Conservation (phyloP, 2,888 invertebrate genomes). For the Dysmachus trigonus region DNA sequence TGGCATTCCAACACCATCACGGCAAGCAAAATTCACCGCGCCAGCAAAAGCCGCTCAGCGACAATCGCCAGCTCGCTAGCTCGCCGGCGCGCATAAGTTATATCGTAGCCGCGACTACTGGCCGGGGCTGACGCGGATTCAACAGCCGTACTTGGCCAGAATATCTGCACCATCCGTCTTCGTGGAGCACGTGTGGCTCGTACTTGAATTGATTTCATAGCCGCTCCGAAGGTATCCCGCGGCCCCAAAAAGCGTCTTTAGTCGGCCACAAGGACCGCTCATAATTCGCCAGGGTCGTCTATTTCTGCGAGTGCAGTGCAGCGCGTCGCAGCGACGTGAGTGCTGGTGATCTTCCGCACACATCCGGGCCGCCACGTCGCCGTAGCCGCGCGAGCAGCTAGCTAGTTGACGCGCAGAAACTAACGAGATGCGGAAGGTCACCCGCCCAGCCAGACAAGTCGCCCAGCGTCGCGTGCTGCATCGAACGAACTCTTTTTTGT, state of each 20-base stretch:
- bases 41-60: background rate
- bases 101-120: background rate
- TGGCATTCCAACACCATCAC: slow-evolving; percentile 1
- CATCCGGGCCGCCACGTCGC: background rate
- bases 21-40: background rate
- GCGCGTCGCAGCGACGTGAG: background rate
- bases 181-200: background rate
- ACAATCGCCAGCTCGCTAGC: background rate
- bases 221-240: background rate
- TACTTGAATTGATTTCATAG: background rate
- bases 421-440: background rate
- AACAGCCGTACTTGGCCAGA: background rate
- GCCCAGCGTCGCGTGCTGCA: background rate
- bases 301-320: background rate
- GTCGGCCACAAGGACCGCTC: background rate
- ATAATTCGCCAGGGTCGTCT: background rate
- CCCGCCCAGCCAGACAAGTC: background rate
- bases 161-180: background rate
- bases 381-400: background rate
- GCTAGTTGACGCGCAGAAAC: background rate
- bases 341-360: background rate
- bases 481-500: background rate
- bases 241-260: background rate
- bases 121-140: background rate
- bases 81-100: background rate